These are phyloP conservation scores for Ormyrus rosae DNA, from an alignment of 2,888 invertebrate genomes.

Conservation along the genomic window DNA sequence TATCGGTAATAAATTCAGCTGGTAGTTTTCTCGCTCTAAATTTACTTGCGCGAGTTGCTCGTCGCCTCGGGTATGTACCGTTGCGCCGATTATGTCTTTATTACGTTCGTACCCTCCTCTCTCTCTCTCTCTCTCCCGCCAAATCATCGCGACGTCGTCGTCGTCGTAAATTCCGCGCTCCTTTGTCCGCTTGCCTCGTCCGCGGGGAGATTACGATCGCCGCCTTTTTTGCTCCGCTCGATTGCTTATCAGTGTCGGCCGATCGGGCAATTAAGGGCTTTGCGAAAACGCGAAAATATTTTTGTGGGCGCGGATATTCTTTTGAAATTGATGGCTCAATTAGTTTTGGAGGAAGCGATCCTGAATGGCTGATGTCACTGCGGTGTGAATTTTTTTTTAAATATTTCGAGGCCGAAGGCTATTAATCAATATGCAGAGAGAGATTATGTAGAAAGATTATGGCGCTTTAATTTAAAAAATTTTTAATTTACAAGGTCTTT, in stretches of 20 bases:
- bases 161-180: conserved; percentile 37
- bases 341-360: too few relatives aligned
- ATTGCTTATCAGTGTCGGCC: background rate
- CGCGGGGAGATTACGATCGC: background rate
- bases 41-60: conserved; percentile 25
- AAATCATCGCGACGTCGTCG: conserved; percentile 18
- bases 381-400: too few relatives aligned
- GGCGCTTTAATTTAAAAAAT: too few relatives aligned
- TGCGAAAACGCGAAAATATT: background rate
- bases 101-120: conserved; percentile 19
- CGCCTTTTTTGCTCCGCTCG: background rate
- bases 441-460: too few relatives aligned
- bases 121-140: background rate
- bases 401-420: too few relatives aligned
- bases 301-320: background rate
- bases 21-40: conserved; percentile 28
- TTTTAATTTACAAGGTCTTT: too few relatives aligned
- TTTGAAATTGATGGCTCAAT: too few relatives aligned
- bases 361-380: too few relatives aligned
- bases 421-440: too few relatives aligned
- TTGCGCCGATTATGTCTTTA: conserved; percentile 53
- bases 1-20: conserved; percentile 42
- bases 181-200: background rate
- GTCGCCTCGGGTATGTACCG: conserved; percentile 33
- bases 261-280: background rate